A percentile compares a stretch with the other conserved stretches of the same genome.
Conservation (phyloP, 2,888 invertebrate species). For the Lepetodrilus schrolli region DNA sequence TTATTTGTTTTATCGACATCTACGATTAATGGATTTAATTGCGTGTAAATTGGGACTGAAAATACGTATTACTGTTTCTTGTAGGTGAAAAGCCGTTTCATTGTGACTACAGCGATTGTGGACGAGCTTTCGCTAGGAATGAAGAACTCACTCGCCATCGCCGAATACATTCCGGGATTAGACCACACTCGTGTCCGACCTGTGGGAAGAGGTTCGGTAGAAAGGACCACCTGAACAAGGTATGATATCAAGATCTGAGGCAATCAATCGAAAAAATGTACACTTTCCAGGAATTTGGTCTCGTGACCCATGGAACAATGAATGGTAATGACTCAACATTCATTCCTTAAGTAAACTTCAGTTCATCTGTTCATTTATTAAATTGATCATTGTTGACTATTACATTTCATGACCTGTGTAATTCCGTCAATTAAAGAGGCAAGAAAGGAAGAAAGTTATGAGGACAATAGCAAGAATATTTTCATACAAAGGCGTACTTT, state of each 20-base stretch:
- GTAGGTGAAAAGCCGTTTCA: constrained; percentile 94
- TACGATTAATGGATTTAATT: too few relatives aligned
- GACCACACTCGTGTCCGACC: constrained; percentile 91
- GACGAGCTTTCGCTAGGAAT: constrained; percentile 94
- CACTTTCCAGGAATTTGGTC: neutral
- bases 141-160: constrained; percentile 95
- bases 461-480: too few relatives aligned
- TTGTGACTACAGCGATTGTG: constrained; percentile 91
- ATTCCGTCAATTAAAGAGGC: too few relatives aligned
- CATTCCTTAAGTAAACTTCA: too few relatives aligned
- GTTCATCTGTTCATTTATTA: too few relatives aligned
- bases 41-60: too few relatives aligned
- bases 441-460: too few relatives aligned
- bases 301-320: neutral
- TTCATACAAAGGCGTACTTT: too few relatives aligned
- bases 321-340: too few relatives aligned
- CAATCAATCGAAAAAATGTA: neutral
- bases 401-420: too few relatives aligned
- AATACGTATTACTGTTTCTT: constrained; percentile 47
- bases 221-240: constrained; percentile 78
- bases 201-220: constrained; percentile 82
- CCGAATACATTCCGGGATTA: constrained; percentile 94
- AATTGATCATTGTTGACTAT: too few relatives aligned
- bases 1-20: too few relatives aligned
- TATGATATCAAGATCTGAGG: neutral